These are phyloP conservation scores for Malacoctenus gilli DNA, from an alignment of 2,797 vertebrate species.

Conservation along the genomic window DNA sequence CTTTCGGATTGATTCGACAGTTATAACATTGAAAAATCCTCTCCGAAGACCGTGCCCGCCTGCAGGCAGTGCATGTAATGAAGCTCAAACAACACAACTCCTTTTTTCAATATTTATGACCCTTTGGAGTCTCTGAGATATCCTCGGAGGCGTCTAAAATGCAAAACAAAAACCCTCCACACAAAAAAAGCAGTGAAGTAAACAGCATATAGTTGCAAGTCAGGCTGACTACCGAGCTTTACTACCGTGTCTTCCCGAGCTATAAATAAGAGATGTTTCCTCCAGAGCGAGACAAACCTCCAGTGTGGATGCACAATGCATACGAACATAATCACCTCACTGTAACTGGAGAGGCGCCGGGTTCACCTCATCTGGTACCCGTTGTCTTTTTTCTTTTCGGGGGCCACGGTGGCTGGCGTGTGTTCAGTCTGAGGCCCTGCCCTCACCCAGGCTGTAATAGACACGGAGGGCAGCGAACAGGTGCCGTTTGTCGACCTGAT, in stretches of 20 bases:
- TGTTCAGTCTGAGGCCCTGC: slow-evolving; percentile 46
- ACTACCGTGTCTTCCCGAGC: slow-evolving; percentile 3
- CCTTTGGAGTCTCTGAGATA: slow-evolving; percentile 16
- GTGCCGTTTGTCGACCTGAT: slow-evolving; percentile 67
- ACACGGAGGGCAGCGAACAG: slow-evolving; percentile 65
- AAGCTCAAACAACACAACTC: slow-evolving; percentile 15
- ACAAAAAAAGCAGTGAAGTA: too few relatives aligned
- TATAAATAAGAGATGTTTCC: slow-evolving; percentile 15
- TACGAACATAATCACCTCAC: slow-evolving; percentile 61
- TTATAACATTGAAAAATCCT: slow-evolving; percentile 10
- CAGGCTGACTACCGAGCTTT: not conserved
- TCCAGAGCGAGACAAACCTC: slow-evolving; percentile 17
- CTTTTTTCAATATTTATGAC: slow-evolving; percentile 36
- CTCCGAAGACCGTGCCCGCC: slow-evolving; percentile 18
- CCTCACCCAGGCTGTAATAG: slow-evolving; percentile 53
- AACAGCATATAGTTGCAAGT: slow-evolving; percentile 3
- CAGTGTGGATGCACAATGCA: slow-evolving; percentile 32
- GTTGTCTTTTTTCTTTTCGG: too few relatives aligned
- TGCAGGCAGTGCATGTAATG: slow-evolving; percentile 34
- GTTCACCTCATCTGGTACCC: slow-evolving; percentile 40
- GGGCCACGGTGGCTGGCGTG: slow-evolving; percentile 39
- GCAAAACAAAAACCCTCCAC: slow-evolving; percentile 5
- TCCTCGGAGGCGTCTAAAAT: not conserved
- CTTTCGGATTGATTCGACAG: not conserved
- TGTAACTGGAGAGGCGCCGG: slow-evolving; percentile 65